Percentiles rank a stretch among this genome's conserved stretches.
phyloP scores from a whole-genome alignment of 2,888 invertebrate species.

The Bombylius discolor region DNA sequence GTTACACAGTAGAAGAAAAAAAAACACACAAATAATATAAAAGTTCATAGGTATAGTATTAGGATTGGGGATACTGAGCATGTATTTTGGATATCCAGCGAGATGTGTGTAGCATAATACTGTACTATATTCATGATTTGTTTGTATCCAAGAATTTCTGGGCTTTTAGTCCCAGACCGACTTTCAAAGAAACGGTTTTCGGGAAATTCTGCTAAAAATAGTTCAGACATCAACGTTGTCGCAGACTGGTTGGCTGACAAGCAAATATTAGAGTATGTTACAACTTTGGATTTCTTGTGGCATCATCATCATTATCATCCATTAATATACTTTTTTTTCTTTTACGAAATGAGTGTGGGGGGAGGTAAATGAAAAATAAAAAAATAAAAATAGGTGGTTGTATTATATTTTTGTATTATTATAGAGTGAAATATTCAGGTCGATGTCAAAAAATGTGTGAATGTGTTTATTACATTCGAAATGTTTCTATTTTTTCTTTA shows the following conservation, averaged over 20 bases:
- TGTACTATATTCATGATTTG: conserved; percentile 1
- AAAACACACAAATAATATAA: not conserved
- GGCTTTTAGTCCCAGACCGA: conserved; percentile 17
- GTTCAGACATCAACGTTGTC: conserved; percentile 9
- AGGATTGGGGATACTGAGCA: not conserved
- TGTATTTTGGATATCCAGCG: conserved; percentile 4
- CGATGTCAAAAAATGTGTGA: not conserved
- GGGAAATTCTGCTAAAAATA: conserved; percentile 11
- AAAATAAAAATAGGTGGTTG: not conserved
- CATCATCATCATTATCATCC: not conserved
- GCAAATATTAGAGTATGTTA: not conserved
- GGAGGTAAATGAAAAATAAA: not conserved
- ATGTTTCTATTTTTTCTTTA: not conserved
- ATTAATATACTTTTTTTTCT: too few relatives aligned
- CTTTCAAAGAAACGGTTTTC: conserved; percentile 17
- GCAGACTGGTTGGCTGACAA: conserved; percentile 6
- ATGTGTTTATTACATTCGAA: not conserved
- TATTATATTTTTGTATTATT: too few relatives aligned
- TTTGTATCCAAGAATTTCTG: conserved; percentile 12
- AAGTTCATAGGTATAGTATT: not conserved
- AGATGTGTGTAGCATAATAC: conserved; percentile 1
- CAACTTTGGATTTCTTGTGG: not conserved
- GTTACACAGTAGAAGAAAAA: not conserved
- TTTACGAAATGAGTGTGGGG: not conserved
- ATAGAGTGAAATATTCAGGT: not conserved